Base-by-base conservation (phyloP, 1,140 invertebrate species). In the Semibalanus balanoides region DNA sequence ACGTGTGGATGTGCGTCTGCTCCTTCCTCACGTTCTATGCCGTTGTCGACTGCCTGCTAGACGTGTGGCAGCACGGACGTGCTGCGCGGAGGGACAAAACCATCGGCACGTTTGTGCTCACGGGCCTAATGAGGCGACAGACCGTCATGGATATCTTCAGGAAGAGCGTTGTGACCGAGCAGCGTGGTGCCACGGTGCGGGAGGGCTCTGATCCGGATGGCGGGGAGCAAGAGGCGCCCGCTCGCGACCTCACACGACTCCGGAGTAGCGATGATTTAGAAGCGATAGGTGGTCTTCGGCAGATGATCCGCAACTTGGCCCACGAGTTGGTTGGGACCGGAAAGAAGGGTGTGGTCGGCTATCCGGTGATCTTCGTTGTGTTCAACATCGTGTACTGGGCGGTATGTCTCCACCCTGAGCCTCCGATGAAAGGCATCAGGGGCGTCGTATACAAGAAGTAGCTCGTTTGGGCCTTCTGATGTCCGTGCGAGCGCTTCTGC, bases 1-100 rank as follows among this genome's bases (percentile, higher is more conserved):
- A 91, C 81, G 87, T 90, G 28, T 91, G 90, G 90, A 85, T 90
- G 81, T 87, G 89, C 80, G 87, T 86, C 19, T 90, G 90, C 82
- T 88, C 89, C 1, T 83, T 89, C 51, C 90, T 90, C 82, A 89
- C 51, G 1, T 64, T 64, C 51, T 64, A 22, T 19, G 9, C 51
- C 7, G 51, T 64, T 7, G 51, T 64, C 11, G 51, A 64, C 51
- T 64, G 51, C 51, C 51, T 64, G 51, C 7, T 25, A 19, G 51
- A 64, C 51, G 51, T 64, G 51, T 25, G 51, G 51, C 51, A 22
- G 51, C 14, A 64, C 35, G 51, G 22, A 19, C 51, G 22, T 25
- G 51, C 51, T 25, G 9, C 22, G 14, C 51, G 51, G 22, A 7
- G 51, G 1, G 51, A 64, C 14, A 25, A 64, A 1, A 25, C 51